These are phyloP conservation scores for Acanthurus lineatus DNA, from an alignment of 2,797 vertebrate genomes.

Conservation along the genomic window DNA sequence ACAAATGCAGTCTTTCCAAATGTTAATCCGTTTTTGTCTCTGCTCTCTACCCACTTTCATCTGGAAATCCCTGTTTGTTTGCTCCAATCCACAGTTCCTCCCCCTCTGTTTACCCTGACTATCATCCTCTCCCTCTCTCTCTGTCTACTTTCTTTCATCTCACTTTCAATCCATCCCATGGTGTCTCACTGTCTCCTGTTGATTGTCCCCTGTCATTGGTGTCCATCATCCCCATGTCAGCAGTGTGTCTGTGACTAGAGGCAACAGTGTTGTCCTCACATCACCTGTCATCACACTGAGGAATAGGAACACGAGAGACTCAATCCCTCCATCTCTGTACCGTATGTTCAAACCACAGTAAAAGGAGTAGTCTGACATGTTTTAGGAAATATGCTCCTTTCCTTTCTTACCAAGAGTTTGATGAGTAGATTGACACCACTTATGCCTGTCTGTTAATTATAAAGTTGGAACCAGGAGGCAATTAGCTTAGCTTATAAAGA, in stretches of 20 bases:
- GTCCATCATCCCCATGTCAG: slow-evolving; percentile 49
- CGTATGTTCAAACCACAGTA: slow-evolving; percentile 4
- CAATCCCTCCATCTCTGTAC: background rate
- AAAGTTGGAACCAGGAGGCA: background rate
- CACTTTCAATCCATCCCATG: slow-evolving; percentile 10
- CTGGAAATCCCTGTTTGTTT: slow-evolving; percentile 64
- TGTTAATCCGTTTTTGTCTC: slow-evolving; percentile 59
- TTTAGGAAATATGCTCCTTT: background rate
- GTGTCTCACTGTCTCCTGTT: slow-evolving; percentile 31
- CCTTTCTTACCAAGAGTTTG: background rate
- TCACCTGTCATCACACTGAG: slow-evolving; percentile 49
- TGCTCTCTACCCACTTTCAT: slow-evolving; percentile 54
- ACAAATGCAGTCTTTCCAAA: slow-evolving; percentile 32
- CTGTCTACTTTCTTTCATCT: slow-evolving; percentile 49
- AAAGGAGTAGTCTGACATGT: background rate
- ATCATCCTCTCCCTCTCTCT: slow-evolving; percentile 22
- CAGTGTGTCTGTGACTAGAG: slow-evolving; percentile 39
- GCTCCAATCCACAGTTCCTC: slow-evolving; percentile 40
- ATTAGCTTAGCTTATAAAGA: slow-evolving; percentile 5
- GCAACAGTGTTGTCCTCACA: slow-evolving; percentile 52
- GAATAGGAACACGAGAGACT: slow-evolving; percentile 28
- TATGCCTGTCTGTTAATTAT: background rate
- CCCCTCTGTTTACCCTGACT: slow-evolving; percentile 38
- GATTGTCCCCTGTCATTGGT: slow-evolving; percentile 49
- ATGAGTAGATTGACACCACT: too few species aligned